Conservation (phyloP, 2,797 vertebrate genomes). For the Eulemur coronatus region DNA sequence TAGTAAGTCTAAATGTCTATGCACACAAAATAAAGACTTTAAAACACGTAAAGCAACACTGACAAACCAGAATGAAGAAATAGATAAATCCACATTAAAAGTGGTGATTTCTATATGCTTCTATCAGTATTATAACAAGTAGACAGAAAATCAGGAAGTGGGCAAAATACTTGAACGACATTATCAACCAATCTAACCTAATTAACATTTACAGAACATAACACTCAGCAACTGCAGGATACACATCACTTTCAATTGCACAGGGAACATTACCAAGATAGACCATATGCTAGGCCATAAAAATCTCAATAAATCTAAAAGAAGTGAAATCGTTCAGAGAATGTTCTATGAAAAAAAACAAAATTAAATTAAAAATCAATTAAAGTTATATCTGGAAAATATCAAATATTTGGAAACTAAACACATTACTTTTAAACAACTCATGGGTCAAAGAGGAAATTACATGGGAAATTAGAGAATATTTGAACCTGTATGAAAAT, state of each 20-base stretch:
- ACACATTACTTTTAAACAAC: background rate
- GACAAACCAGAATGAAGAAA: background rate
- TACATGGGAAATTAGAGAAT: background rate
- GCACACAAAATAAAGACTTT: background rate
- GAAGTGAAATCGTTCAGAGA: background rate
- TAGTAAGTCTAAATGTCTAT: background rate
- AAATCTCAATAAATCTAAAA: background rate
- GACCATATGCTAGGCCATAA: background rate
- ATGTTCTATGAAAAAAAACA: background rate
- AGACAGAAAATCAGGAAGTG: background rate
- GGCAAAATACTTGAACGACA: background rate
- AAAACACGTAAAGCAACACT: background rate
- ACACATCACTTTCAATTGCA: background rate
- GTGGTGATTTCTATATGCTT: background rate
- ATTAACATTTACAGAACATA: conserved; percentile 25
- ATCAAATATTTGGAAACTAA: background rate
- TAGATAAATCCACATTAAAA: background rate
- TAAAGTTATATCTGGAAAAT: background rate
- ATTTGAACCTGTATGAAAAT: background rate
- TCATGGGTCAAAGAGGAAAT: background rate
- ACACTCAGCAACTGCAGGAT: background rate
- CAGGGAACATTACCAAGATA: background rate
- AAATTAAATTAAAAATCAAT: background rate
- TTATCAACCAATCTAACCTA: background rate
- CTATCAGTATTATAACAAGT: background rate